Base-by-base conservation (phyloP, 2,113 vertebrate genomes). In the Platysternon megacephalum region DNA sequence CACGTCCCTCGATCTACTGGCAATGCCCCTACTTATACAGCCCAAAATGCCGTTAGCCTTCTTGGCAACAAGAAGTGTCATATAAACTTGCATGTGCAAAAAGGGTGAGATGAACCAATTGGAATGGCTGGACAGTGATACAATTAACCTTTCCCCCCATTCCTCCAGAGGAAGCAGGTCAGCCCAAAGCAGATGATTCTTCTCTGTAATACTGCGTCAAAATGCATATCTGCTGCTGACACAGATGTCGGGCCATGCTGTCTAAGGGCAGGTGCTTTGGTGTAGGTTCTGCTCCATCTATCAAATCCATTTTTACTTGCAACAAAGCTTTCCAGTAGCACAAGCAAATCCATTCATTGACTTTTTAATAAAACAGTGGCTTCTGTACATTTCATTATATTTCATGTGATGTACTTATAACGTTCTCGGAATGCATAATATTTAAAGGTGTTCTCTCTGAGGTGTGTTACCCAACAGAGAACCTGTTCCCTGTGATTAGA, bases 401-500 rank as follows among this genome's bases (percentile, higher is more conserved):
- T 74, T 74, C 22, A 74, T 74, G 39, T 74, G n/a, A 74, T 44
- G n/a, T 44, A 26, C 21, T 76, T 26, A 76, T 11, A 76, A 42
- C 3, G 10, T 44, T 44, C 22, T 76, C 13, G 10, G 22, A 76
- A 26, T 42, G 39, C 39, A 13, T 76, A 42, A 26, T 44, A 44
- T 76, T 42, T 89, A 78, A 48, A 89, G 86, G 3, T 53, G 22
- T 85, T 93, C 53, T 95, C 26, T 55, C 42, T 46, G 78, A 94
- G 88, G 11, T 61, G 82, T 89, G 10, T 29, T 94, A 46, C 48
- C 56, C 61, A 87, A 80, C 82, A 82, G 49, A 85, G 44, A 76
- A 86, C 48, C 29, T 82, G 39, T 85, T 51, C 89, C 19, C 79
- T 93, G 94, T 95, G 80, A 5, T 55, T 89, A 85, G 7, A 49